A percentile compares a stretch with the other conserved stretches of the same genome.
These are phyloP conservation scores for Pterophyllum scalare DNA, from an alignment of 2,113 vertebrate species.

Conservation along the genomic window DNA sequence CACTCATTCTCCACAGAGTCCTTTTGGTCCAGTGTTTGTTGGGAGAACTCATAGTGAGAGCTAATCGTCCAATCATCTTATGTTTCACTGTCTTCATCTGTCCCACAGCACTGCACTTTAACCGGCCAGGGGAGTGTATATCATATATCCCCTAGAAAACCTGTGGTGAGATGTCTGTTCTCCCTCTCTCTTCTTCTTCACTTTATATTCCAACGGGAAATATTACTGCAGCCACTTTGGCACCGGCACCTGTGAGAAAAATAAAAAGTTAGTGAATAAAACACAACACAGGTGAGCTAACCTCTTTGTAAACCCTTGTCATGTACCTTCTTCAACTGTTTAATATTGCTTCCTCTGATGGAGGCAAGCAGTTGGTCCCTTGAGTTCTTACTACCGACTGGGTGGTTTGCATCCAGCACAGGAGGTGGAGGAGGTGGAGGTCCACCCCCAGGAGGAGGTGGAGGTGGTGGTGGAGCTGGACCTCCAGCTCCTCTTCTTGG, in stretches of 20 bases:
- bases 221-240: slow-evolving; percentile 90
- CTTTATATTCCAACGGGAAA: slow-evolving; percentile 38
- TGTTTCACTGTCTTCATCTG: slow-evolving; percentile 27
- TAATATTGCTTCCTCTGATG: slow-evolving; percentile 90
- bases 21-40: slow-evolving; percentile 75
- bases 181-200: slow-evolving; percentile 27
- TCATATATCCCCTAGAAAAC: slow-evolving; percentile 46
- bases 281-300: neutral
- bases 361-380: slow-evolving; percentile 95
- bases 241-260: slow-evolving; percentile 85
- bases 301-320: neutral
- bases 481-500: slow-evolving; percentile 79
- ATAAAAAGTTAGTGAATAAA: slow-evolving; percentile 11
- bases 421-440: slow-evolving; percentile 87
- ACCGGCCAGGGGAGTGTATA: slow-evolving; percentile 39
- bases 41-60: slow-evolving; percentile 67
- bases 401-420: slow-evolving; percentile 85
- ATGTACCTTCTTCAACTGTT: slow-evolving; percentile 92
- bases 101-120: slow-evolving; percentile 36
- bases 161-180: slow-evolving; percentile 71
- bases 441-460: slow-evolving; percentile 81
- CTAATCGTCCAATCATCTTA: slow-evolving; percentile 43
- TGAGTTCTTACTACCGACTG: slow-evolving; percentile 86
- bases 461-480: slow-evolving; percentile 78
- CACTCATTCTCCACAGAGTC: slow-evolving; percentile 63